These are phyloP conservation scores for Enhydra lutris DNA, from an alignment of 2,113 vertebrate species.

Conservation along the genomic window DNA sequence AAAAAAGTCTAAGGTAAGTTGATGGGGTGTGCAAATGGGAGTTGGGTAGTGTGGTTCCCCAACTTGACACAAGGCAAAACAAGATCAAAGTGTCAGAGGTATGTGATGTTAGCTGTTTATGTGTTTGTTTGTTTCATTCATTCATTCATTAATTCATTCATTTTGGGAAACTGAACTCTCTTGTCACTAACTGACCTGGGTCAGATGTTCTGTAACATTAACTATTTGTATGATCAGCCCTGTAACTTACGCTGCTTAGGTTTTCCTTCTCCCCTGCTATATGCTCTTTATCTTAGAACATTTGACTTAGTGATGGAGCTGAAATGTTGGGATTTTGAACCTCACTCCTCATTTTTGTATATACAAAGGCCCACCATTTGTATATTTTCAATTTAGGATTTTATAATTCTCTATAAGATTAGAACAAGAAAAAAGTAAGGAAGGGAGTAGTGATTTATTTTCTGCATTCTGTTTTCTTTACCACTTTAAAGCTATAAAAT, in stretches of 20 bases:
- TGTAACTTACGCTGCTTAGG: background rate
- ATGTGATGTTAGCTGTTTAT: background rate
- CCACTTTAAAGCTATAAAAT: background rate
- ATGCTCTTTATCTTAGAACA: background rate
- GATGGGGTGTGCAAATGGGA: background rate
- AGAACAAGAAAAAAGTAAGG: background rate
- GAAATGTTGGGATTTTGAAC: background rate
- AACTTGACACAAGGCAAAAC: background rate
- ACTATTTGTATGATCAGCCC: background rate
- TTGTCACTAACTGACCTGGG: background rate
- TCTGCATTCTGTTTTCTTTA: background rate
- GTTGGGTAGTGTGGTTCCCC: background rate
- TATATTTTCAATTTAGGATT: slow-evolving; percentile 27
- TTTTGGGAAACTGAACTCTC: background rate
- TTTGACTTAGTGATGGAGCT: background rate
- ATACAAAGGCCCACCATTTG: background rate
- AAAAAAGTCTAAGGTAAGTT: background rate
- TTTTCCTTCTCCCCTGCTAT: background rate
- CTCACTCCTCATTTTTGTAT: background rate
- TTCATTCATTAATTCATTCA: background rate
- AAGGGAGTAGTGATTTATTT: slow-evolving; percentile 11
- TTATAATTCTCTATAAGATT: background rate
- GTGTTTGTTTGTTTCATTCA: background rate
- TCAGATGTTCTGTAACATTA: background rate
- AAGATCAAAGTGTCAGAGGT: background rate